Base-by-base conservation (phyloP, 2,797 vertebrate genomes). In the Anabacerthia variegaticeps region DNA sequence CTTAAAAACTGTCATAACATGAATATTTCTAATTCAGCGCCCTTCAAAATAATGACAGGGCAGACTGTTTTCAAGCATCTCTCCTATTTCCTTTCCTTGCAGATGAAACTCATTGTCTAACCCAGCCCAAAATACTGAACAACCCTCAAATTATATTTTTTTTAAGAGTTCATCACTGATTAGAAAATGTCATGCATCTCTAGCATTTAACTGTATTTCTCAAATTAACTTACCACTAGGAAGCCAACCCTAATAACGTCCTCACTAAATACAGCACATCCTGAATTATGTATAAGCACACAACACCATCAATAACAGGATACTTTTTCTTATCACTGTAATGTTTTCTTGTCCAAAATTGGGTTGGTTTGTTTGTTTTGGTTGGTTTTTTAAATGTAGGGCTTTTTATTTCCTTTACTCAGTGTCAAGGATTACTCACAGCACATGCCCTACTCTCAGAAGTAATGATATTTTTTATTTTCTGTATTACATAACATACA, bases 401-500 rank as follows among this genome's bases (percentile, higher is more conserved):
- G 14, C 6, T 71, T 69, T 90, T 94, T 28, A 67, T 78, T 85
- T 91, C 10, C 19, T 84, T 78, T 63, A 7, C 20, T 75, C 12
- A 21, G 52, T 44, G 28, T 14, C 0, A 0, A 89, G 11, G 54
- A 81, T 39, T 89, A 44, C n/a, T 89, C 39, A 63, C 11, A 48
- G 66, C 44, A 58, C 18, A 59, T 21, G 9, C 58, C 46, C 34
- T 61, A 3, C 43, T 66, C 65, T 75, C 32, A 75, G 27, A 83
- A 89, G 27, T 80, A 87, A 58, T 10, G 4, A 4, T 23, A 12
- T 26, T n/a, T 9, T 68, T 86, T 32, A 54, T 54, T 72, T 82
- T 34, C 58, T 75, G 19, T 66, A 91, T 94, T 96, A 96, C 66
- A 73, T 94, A 92, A 96, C 44, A 41, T 34, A 62, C 1, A 5